These are phyloP conservation scores for Sorex maritimensis DNA, from an alignment of 2,797 vertebrate species.

Conservation along the genomic window DNA sequence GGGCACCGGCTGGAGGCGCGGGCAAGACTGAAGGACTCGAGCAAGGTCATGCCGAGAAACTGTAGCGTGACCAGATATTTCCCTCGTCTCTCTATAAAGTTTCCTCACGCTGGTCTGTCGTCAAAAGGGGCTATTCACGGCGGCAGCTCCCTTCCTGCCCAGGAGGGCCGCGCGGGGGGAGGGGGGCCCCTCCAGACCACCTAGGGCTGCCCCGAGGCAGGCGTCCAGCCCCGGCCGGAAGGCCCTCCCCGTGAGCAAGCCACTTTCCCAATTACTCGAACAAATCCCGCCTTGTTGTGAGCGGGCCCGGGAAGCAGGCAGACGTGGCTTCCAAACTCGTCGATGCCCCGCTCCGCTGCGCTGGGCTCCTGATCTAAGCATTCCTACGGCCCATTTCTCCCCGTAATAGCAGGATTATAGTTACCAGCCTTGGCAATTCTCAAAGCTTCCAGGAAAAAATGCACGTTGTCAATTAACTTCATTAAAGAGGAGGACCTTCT, in stretches of 20 bases:
- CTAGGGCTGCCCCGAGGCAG: neutral
- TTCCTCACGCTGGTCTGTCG: neutral
- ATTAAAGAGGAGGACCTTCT: slow-evolving; percentile 78
- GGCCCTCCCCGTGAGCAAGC: neutral
- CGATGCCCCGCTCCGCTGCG: slow-evolving; percentile 73
- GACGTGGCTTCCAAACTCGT: slow-evolving; percentile 82
- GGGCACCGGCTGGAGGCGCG: no score
- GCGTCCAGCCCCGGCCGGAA: neutral
- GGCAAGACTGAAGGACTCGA: no score
- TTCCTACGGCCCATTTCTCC: slow-evolving; percentile 74
- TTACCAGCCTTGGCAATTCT: slow-evolving; percentile 87
- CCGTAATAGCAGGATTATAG: slow-evolving; percentile 85
- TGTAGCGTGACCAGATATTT: slow-evolving; percentile 9
- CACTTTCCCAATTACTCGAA: slow-evolving; percentile 54
- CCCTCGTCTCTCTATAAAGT: neutral
- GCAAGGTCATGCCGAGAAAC: slow-evolving; percentile 58
- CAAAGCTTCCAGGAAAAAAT: slow-evolving; percentile 85
- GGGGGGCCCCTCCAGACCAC: slow-evolving; percentile 28
- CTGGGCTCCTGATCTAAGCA: slow-evolving; percentile 81
- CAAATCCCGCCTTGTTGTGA: slow-evolving; percentile 73
- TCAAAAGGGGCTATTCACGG: neutral
- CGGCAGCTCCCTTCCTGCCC: neutral
- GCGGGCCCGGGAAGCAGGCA: slow-evolving; percentile 67
- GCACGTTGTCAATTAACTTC: slow-evolving; percentile 75
- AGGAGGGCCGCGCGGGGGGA: no score